These are phyloP conservation scores for Nomia melanderi DNA, from an alignment of 1,140 invertebrate genomes.

Conservation along the genomic window DNA sequence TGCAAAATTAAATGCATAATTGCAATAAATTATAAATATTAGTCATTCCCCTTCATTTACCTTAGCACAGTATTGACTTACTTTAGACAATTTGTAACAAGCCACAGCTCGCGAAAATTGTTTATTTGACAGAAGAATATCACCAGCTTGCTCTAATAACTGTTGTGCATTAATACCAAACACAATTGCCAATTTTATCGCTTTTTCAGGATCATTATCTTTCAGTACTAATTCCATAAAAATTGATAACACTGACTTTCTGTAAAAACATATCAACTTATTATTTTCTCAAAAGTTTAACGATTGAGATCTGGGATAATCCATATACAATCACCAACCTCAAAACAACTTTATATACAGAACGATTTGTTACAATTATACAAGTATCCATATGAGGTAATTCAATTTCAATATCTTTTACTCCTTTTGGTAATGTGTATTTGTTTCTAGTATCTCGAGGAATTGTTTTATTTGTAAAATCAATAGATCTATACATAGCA, in stretches of 20 bases:
- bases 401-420: constrained; percentile 81
- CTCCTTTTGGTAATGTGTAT: constrained; percentile 77
- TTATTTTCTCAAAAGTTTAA: not conserved
- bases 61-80: constrained; percentile 65
- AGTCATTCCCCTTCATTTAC: not conserved
- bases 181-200: constrained; percentile 81
- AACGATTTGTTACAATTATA: constrained; percentile 86
- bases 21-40: not conserved
- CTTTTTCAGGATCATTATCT: constrained; percentile 82
- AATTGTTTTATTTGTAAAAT: constrained; percentile 70
- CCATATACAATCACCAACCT: constrained; percentile 80
- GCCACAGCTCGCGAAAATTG: constrained; percentile 85
- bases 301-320: too few relatives aligned
- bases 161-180: constrained; percentile 87
- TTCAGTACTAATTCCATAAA: constrained; percentile 85
- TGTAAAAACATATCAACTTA: constrained; percentile 63
- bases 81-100: constrained; percentile 88
- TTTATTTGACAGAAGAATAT: constrained; percentile 85
- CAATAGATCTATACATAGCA: constrained; percentile 78
- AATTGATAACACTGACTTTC: constrained; percentile 84
- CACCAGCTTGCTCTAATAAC: constrained; percentile 87
- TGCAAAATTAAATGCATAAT: constrained; percentile 66
- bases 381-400: constrained; percentile 84
- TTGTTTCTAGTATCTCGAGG: constrained; percentile 70
- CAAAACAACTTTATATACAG: constrained; percentile 86